Conservation (phyloP, 1,140 invertebrate genomes). For the Drosophila paulistorum region DNA sequence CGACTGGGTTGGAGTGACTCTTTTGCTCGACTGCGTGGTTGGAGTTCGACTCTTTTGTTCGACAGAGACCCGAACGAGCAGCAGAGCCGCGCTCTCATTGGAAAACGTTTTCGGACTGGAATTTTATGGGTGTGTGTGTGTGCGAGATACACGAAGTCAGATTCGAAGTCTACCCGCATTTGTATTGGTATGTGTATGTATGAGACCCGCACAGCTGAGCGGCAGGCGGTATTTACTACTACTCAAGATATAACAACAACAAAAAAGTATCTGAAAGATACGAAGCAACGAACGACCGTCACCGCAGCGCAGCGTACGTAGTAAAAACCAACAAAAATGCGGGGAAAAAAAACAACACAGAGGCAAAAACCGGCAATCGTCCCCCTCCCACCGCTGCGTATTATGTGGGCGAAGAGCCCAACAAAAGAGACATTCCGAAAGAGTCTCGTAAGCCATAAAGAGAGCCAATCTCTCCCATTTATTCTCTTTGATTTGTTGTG, state of each 20-base stretch:
- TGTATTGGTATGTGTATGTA: conserved; percentile 3
- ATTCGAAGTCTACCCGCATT: conserved; percentile 15
- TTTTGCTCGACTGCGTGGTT: no score
- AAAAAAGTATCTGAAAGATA: conserved; percentile 70
- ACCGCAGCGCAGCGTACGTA: conserved; percentile 33
- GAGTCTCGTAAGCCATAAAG: neutral
- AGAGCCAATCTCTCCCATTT: neutral
- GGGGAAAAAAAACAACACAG: conserved; percentile 31
- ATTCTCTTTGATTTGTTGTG: conserved; percentile 1
- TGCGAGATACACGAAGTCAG: conserved; percentile 1
- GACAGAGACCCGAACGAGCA: no score
- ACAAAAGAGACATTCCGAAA: conserved; percentile 8
- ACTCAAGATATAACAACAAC: conserved; percentile 38
- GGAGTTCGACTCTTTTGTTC: no score
- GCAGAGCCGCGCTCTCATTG: conserved; percentile 23
- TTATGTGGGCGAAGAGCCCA: conserved; percentile 45
- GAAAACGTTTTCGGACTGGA: conserved; percentile 8
- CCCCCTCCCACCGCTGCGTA: conserved; percentile 26
- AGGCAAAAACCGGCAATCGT: conserved; percentile 62
- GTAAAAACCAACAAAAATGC: conserved; percentile 25
- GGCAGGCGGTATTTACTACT: conserved; percentile 60
- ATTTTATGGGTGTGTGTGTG: neutral
- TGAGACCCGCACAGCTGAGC: conserved; percentile 68
- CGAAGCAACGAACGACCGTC: conserved; percentile 47
- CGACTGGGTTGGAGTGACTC: no score